Base-by-base conservation (phyloP, 2,113 vertebrate genomes). In the Atlantisia rogersi region DNA sequence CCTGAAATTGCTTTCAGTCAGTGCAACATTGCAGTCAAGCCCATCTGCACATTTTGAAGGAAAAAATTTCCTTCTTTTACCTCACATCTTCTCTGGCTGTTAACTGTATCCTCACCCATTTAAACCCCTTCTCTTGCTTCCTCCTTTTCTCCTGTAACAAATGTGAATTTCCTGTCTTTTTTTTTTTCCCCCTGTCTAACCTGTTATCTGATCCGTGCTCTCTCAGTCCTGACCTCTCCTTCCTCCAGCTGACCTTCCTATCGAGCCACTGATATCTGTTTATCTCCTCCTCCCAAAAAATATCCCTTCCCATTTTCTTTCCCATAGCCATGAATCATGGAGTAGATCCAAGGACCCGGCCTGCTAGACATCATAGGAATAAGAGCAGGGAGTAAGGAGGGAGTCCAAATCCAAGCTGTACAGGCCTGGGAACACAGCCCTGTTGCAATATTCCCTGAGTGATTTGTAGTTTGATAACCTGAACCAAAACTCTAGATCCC, bases 61-160 rank as follows among this genome's bases (percentile, higher is more conserved):
- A 90, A 94, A 87, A 95, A 86, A 81, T 59, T 86, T 68, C 69
- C 60, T 78, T 46, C 60, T 88, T 94, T 64, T 46, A 92, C 80
- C 39, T 84, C 28, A 0, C 46, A 25, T 88, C 56, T 96, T 94
- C 68, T 42, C 60, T 88, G 86, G 60, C 77, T 88, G 69, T 86
- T 40, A 58, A 95, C 70, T 82, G 42, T 63, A 56, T 88, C 71
- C 94, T 97, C 68, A 42, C 60, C 88, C 88, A 26, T 71, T 95
- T 78, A 15, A 88, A 63, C 8, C 29, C 35, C 39, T 84, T 91
- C 42, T 86, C 76, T 91, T n/a, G 62, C 42, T 96, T 95, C 95
- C 93, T 96, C 92, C 76, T 88, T 95, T 95, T 93, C 85, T 93
- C 88, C 85, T 25, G 37, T 82, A 95, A 94, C 82, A 93, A 96